phyloP scores from a whole-genome alignment of 2,113 vertebrate species.

The Butastur rufipennis region DNA sequence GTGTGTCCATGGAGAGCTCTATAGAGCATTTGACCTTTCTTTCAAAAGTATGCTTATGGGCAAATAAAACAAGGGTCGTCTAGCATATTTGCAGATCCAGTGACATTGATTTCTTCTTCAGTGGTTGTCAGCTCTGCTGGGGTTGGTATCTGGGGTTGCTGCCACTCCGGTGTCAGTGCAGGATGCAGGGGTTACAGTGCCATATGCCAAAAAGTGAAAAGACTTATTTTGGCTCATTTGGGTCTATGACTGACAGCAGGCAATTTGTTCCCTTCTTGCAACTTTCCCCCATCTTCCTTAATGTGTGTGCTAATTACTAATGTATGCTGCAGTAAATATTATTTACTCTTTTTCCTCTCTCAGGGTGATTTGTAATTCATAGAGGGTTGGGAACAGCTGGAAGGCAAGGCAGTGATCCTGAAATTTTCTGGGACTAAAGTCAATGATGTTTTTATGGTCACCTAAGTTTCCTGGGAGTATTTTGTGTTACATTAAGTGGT shows the following conservation, averaged over 20 bases:
- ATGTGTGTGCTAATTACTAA: background rate
- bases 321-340: background rate
- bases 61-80: fast-evolving
- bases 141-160: background rate
- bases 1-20: background rate
- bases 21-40: background rate
- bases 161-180: background rate
- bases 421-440: background rate
- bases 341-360: background rate
- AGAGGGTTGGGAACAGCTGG: background rate
- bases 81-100: background rate
- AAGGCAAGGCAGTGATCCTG: conserved; percentile 6
- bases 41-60: background rate
- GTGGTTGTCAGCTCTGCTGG: background rate
- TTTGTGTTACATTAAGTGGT: background rate
- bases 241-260: background rate
- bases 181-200: background rate
- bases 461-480: conserved; percentile 28
- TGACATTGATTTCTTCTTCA: background rate
- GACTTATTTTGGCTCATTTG: background rate
- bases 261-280: background rate
- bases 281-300: background rate
- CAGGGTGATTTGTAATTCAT: background rate
- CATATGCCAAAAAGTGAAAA: fast-evolving
- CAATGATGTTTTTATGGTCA: background rate